A percentile compares a stretch with the other conserved stretches of the same genome.
Evolutionary conservation across 2,113 vertebrate species (phyloP).

Genomic region (Anoura caudifer): DNA sequence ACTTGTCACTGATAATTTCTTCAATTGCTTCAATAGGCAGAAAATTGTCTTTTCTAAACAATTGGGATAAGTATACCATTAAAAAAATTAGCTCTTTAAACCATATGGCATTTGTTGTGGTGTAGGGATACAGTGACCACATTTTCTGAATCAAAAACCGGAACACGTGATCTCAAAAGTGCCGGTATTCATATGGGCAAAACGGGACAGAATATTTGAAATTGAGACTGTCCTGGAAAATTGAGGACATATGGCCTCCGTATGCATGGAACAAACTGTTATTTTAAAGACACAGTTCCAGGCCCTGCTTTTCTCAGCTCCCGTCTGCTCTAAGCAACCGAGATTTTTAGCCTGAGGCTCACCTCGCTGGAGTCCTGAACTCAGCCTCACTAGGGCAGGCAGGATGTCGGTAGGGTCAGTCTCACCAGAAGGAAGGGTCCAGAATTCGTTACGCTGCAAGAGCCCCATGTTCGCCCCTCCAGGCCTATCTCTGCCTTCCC

Average conservation of each 20-base stretch:
- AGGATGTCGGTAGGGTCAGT: neutral
- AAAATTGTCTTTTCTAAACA: constrained; percentile 73
- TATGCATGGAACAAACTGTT: constrained; percentile 59
- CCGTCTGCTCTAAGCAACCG: constrained; percentile 6
- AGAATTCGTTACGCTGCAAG: neutral
- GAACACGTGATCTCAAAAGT: constrained; percentile 68
- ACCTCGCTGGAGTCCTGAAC: neutral
- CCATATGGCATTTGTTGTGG: constrained; percentile 76
- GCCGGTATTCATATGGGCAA: constrained; percentile 69
- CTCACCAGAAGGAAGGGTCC: neutral
- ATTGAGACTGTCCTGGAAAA: constrained; percentile 68
- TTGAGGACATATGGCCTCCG: constrained; percentile 66
- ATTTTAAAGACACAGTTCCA: constrained; percentile 61
- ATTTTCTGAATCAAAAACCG: constrained; percentile 75
- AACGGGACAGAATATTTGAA: constrained; percentile 72
- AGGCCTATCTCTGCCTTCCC: neutral
- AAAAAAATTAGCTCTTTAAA: constrained; percentile 66
- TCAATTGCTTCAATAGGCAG: constrained; percentile 67
- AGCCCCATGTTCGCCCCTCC: neutral
- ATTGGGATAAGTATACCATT: constrained; percentile 72
- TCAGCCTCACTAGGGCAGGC: neutral
- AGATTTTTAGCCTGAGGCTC: neutral
- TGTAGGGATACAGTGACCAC: constrained; percentile 67
- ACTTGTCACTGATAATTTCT: constrained; percentile 70
- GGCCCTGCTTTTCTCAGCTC: neutral